These are phyloP conservation scores for Tupiocoris notatus DNA, from an alignment of 2,888 invertebrate species.

Conservation along the genomic window DNA sequence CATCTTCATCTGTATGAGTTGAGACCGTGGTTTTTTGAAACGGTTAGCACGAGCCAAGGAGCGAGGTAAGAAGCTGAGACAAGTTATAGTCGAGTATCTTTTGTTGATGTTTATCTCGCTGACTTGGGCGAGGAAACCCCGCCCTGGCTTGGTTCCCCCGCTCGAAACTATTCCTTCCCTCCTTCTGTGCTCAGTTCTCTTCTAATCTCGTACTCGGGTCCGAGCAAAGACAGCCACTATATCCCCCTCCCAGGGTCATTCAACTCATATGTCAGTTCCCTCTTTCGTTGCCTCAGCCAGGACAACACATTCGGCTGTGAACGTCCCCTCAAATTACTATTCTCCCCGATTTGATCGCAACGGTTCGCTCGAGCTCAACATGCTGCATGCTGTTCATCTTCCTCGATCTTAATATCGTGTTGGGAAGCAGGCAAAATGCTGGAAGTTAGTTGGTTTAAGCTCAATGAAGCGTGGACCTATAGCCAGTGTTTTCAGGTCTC, in stretches of 20 bases:
- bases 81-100: neutral
- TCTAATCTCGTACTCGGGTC: neutral
- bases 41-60: neutral
- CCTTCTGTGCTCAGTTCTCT: neutral
- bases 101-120: neutral
- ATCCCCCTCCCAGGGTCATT: conserved; percentile 19
- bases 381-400: no score
- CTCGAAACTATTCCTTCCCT: neutral
- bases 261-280: conserved; percentile 29
- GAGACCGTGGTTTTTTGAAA: no score
- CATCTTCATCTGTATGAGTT: no score
- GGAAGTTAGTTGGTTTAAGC: no score
- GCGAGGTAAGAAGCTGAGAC: neutral
- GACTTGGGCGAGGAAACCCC: neutral
- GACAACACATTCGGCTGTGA: conserved; percentile 22
- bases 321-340: neutral
- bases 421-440: no score
- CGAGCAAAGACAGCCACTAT: neutral
- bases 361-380: no score
- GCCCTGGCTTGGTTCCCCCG: neutral
- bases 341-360: conserved; percentile 12
- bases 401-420: no score
- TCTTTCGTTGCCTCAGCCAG: neutral
- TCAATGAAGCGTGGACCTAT: no score
- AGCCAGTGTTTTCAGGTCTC: no score